Base-by-base conservation (phyloP, 2,888 invertebrate species). In the Arrhopalites spinosus region DNA sequence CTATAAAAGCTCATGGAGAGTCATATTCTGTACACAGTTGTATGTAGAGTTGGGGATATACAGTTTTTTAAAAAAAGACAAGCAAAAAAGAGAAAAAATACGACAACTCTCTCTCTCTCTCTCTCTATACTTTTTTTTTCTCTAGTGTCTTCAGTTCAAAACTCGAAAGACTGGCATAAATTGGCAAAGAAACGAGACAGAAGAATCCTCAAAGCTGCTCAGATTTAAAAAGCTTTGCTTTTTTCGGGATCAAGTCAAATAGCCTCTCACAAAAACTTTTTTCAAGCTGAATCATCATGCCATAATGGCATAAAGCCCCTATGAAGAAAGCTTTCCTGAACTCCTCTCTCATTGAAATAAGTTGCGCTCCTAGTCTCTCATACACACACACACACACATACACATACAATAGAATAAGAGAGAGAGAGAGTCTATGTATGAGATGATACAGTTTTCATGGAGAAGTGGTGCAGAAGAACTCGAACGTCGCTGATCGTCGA, bases 181-280 rank as follows among this genome's bases (percentile, higher is more conserved):
- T 81, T 78, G 80, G 78, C 74, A 77, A 77, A 77, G 81, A 79
- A 80, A 81, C 78, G 80, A 81, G 80, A 78, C 79, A 79, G 80
- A 78, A 75, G 78, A 81, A 80, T 80, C 80, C 80, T 77, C 77
- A 78, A 78, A 78, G 77, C 81, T 77, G 77, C 79, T 81, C 79
- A 81, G 81, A 81, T 81, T 81, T 81, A 81, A 81, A 81, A 79
- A 80, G 78, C 80, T 77, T 80, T 80, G 78, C 78, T 79, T 80
- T 74, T 71, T 67, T 66, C 74, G 78, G 80, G 81, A 81, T 81
- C 81, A 81, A 80, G 76, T 77, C 69, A 76, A 79, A 78, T 78
- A 76, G 80, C 73, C n/a, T 74, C 69, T 8, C 15, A 50, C 50
- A n/a, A 50, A 50, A 50, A 15, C 50, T n/a, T 50, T 15, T 50